Percentiles rank a stretch among this genome's conserved stretches.
Conservation (phyloP, 92 coral and sea anemone species). For the Meandrina meandrites region DNA sequence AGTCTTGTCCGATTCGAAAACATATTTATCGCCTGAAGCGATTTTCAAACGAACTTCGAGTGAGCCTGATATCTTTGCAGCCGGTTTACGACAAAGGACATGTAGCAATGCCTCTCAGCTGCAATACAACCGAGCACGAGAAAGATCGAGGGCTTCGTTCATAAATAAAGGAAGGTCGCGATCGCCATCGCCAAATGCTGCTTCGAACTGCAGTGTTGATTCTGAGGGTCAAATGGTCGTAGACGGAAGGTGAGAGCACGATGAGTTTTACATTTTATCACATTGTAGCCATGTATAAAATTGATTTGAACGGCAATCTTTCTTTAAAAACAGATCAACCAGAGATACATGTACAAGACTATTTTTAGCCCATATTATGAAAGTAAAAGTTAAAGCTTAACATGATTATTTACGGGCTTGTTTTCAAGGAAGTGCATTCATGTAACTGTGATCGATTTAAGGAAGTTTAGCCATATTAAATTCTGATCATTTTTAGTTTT, state of each 20-base stretch:
- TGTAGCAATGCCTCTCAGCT: constrained; percentile 67
- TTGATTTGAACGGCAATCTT: background rate
- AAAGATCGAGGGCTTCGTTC: constrained; percentile 32
- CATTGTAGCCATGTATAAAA: background rate
- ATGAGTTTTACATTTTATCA: background rate
- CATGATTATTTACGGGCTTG: background rate
- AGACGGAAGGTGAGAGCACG: constrained; percentile 40
- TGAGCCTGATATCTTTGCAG: constrained; percentile 71
- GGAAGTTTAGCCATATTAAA: background rate
- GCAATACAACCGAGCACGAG: constrained; percentile 35
- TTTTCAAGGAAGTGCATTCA: background rate
- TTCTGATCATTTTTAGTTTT: constrained; percentile 5
- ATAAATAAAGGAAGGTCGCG: constrained; percentile 29
- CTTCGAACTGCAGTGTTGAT: constrained; percentile 30
- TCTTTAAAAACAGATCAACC: background rate
- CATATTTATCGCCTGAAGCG: constrained; percentile 42
- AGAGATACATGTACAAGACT: background rate
- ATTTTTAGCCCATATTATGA: background rate
- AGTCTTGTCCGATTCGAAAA: constrained; percentile 42
- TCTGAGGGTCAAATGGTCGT: constrained; percentile 41
- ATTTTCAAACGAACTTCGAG: constrained; percentile 65
- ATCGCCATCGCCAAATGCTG: constrained; percentile 16
- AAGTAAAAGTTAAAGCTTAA: background rate
- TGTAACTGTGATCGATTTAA: background rate
- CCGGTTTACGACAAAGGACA: constrained; percentile 59